Percentiles rank a stretch among this genome's conserved stretches.
Evolutionary conservation across 2,797 vertebrate species (phyloP).

Genomic region (Paguma larvata): DNA sequence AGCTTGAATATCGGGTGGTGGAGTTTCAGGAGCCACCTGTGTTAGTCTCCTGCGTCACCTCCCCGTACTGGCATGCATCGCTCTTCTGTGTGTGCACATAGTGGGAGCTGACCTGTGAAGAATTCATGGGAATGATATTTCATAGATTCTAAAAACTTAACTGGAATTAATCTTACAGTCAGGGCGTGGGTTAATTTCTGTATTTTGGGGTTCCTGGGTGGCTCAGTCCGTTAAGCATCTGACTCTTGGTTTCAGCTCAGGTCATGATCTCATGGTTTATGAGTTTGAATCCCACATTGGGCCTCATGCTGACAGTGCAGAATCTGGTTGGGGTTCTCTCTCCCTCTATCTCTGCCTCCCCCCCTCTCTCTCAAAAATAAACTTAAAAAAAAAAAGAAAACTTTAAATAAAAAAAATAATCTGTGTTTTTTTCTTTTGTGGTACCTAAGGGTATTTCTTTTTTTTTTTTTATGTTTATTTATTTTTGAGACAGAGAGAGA

Average conservation of each 20-base stretch:
- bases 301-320: no score
- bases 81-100: not conserved
- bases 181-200: not conserved
- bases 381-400: no score
- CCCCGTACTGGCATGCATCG: not conserved
- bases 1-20: not conserved
- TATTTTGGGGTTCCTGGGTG: not conserved
- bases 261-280: no score
- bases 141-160: not conserved
- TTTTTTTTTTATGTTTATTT: no score
- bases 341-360: no score
- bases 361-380: no score
- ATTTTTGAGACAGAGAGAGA: no score
- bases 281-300: no score
- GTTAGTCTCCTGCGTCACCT: not conserved
- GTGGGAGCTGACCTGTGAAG: not conserved
- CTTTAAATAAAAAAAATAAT: no score
- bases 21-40: not conserved
- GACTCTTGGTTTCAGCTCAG: no score
- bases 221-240: no score
- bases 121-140: not conserved
- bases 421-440: not conserved
- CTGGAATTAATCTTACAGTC: constrained; percentile 2
- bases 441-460: not conserved
- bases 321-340: no score